phyloP scores from a whole-genome alignment of 2,888 invertebrate genomes.

The Drosophila robusta region DNA sequence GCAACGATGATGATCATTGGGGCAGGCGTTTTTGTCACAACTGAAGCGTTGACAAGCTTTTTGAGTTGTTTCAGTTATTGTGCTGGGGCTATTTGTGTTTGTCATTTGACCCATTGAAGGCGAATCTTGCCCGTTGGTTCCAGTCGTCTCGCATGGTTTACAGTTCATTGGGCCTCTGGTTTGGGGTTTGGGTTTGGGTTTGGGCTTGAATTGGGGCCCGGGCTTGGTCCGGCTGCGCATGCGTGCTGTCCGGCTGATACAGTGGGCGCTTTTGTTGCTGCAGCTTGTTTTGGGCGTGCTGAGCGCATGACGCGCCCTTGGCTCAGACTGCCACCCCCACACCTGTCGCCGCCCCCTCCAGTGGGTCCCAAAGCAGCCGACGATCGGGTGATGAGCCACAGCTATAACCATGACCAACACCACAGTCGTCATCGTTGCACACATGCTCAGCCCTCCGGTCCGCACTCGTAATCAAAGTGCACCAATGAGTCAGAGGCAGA shows the following conservation, averaged over 20 bases:
- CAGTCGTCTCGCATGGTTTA: conserved; percentile 47
- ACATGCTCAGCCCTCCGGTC: conserved; percentile 28
- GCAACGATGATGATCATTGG: conserved; percentile 22
- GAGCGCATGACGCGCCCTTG: conserved; percentile 47
- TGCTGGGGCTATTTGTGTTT: conserved; percentile 50
- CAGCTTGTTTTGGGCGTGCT: conserved; percentile 28
- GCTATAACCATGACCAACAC: conserved; percentile 62
- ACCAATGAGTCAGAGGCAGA: conserved; percentile 43
- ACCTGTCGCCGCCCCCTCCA: too few species aligned
- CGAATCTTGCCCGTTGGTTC: conserved; percentile 39
- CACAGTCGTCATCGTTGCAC: conserved; percentile 39
- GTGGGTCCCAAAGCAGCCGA: conserved; percentile 26
- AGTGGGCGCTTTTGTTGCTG: conserved; percentile 23
- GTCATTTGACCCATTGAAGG: conserved; percentile 69
- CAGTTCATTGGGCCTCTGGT: conserved; percentile 66
- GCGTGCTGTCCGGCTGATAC: neutral
- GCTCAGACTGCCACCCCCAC: conserved; percentile 7
- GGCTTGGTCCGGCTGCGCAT: conserved; percentile 17
- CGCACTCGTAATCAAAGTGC: conserved; percentile 58
- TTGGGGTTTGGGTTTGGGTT: conserved; percentile 1
- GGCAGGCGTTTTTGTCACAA: conserved; percentile 22
- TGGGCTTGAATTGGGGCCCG: conserved; percentile 2
- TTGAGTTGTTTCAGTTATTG: conserved; percentile 11
- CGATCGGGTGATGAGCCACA: conserved; percentile 62
- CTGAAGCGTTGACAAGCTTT: conserved; percentile 57